These are phyloP conservation scores for Oedothorax gibbosus DNA, from an alignment of 1,140 invertebrate species.

Conservation along the genomic window DNA sequence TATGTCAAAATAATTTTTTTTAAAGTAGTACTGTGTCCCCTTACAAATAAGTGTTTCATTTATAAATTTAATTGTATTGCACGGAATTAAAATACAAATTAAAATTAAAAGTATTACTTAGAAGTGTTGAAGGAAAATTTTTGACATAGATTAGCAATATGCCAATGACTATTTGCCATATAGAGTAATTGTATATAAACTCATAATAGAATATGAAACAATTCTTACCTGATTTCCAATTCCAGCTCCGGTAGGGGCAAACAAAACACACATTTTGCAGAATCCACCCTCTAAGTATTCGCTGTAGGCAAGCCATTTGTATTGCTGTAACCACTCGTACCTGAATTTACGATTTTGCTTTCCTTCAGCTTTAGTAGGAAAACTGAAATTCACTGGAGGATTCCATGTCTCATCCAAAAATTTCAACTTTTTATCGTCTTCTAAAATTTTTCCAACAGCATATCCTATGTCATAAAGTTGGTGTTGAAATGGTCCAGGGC, in stretches of 20 bases:
- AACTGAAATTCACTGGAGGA: neutral
- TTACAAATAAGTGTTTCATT: too few relatives aligned
- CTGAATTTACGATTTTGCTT: neutral
- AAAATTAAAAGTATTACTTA: too few relatives aligned
- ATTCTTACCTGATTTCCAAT: too few relatives aligned
- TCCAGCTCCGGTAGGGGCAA: neutral
- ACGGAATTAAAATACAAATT: neutral
- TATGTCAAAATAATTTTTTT: too few relatives aligned
- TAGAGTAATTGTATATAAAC: too few relatives aligned
- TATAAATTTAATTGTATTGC: too few relatives aligned
- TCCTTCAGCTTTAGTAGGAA: neutral
- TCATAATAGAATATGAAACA: too few relatives aligned
- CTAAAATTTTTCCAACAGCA: neutral
- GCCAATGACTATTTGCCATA: too few relatives aligned
- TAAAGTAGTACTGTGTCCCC: too few relatives aligned
- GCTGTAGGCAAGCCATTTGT: neutral
- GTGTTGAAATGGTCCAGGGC: too few relatives aligned
- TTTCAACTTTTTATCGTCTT: neutral
- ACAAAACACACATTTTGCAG: constrained; percentile 1
- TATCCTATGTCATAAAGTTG: neutral
- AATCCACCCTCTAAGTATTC: neutral
- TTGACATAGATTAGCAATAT: too few relatives aligned
- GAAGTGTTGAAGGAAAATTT: too few relatives aligned
- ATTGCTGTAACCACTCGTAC: neutral
- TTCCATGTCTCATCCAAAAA: neutral